A percentile compares a stretch with the other conserved stretches of the same genome.
Conservation (phyloP, 2,113 vertebrate species). For the Thunnus maccoyii region DNA sequence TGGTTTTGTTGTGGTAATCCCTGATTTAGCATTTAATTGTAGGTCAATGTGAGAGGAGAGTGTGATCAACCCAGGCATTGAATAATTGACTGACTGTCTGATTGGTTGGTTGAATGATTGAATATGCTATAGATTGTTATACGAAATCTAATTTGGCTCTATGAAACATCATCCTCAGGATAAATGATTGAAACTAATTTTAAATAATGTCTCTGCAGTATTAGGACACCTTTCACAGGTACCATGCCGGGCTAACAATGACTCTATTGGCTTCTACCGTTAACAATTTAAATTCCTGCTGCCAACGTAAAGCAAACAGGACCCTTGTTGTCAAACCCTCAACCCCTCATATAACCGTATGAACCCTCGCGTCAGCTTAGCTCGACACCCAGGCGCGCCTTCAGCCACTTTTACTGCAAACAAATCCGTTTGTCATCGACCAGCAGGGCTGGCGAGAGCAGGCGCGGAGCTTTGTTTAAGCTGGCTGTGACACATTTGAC, state of each 20-base stretch:
- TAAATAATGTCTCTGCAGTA: background rate
- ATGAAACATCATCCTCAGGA: background rate
- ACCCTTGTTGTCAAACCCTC: slow-evolving; percentile 12
- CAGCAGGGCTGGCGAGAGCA: slow-evolving; percentile 17
- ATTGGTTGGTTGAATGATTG: too few species aligned
- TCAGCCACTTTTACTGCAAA: slow-evolving; percentile 48
- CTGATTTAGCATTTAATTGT: too few species aligned
- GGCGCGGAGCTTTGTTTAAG: slow-evolving; percentile 40
- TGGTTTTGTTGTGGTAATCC: too few species aligned
- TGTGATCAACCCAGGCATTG: too few species aligned
- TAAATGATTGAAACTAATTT: background rate
- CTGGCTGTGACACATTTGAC: slow-evolving; percentile 66
- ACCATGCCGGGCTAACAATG: background rate
- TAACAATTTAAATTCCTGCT: slow-evolving; percentile 35
- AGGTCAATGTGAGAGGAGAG: too few species aligned
- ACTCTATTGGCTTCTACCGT: background rate
- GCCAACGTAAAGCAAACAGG: slow-evolving; percentile 34
- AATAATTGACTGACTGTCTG: too few species aligned
- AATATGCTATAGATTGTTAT: too few species aligned
- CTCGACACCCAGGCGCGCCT: background rate
- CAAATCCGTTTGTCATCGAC: slow-evolving; percentile 37
- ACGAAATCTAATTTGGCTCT: too few species aligned
- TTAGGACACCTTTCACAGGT: background rate
- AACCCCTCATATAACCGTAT: background rate
- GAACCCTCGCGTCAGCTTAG: slow-evolving; percentile 12